Base-by-base conservation (phyloP, 1,140 invertebrate genomes). In the Apis cerana region DNA sequence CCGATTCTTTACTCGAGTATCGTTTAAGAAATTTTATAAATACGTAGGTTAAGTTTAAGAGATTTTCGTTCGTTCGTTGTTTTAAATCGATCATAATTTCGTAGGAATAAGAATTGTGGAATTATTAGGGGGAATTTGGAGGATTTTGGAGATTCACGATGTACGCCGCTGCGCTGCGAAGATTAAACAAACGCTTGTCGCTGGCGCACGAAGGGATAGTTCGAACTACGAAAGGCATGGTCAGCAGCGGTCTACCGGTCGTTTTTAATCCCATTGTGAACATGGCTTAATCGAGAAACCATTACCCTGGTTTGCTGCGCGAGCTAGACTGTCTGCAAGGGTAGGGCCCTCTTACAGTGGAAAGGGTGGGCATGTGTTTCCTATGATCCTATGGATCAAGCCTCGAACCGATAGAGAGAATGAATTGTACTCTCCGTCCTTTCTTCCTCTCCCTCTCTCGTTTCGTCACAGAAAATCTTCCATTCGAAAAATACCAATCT, bases 251-350 rank as follows among this genome's bases (percentile, higher is more conserved):
- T 92, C 91, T 91, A 91, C 92, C 92, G 91, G 89, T 92, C 91
- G 91, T 92, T 93, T 93, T 93, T 93, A 93, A 93, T 93, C 91
- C 92, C 91, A 93, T 93, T 93, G 92, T 93, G 92, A 92, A 89
- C 91, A 91, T 89, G 91, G 89, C 91, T 93, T 93, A 92, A 93
- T 93, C 91, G 92, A 88, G 90, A 90, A 90, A 84, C 90, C 88
- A 90, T 90, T 90, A 90, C 85, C 91, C 88, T 86, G 91, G 89
- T 93, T 92, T 91, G 90, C 91, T 92, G 91, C 89, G 86, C 88
- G 91, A 91, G 89, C 90, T 89, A 88, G 86, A 87, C 88, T 85
- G 89, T 85, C 86, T 89, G 81, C 75, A 86, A 87, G 89, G 77
- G 89, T 85, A 80, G 75, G 68, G 71, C 76, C 74, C 87, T 88